Evolutionary conservation across 2,113 vertebrate species (phyloP), one percentile per base, ranked within the genome.

Genomic region (Varanus salvator): DNA sequence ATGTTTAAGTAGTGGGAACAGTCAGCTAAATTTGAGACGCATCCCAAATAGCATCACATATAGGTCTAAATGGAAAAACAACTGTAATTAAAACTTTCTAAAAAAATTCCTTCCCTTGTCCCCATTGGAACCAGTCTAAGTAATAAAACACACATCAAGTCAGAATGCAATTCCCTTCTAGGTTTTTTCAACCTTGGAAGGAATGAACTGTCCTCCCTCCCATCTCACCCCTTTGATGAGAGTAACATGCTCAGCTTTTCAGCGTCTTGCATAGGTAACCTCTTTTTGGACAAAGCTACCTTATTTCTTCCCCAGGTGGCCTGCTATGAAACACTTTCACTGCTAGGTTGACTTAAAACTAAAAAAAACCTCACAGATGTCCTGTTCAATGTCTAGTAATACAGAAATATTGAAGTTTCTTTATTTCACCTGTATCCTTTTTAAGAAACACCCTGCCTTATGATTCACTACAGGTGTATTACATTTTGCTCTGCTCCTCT

Each of bases 171-270:
- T 91, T 57, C 74, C 31, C 92, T 84, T 84, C 90, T 91, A 76
- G 92, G 90, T 86, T 91, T 90, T 76, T 89, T 86, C 90, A 84
- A 90, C 94, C 88, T 92, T 91, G 90, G 86, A 75, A 17, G 71
- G 50, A 84, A 82, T 87, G 74, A 92, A 64, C 88, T 91, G 60
- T 81, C 88, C 27, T n/a, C 38, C 38, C 38, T 3, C 38, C 38
- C 38, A 44, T n/a, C 38, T 2, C 38, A 44, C 38, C 38, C 38
- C 38, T 44, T 44, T 44, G 38, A 44, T 88, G n/a, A 80, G 38
- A 76, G n/a, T 54, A 64, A 69, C 31, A 74, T n/a, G 19, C 48
- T 27, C 52, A 17, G 66, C 44, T 87, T 29, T 81, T 57, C 85
- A 54, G 78, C 3, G 54, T 86, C 77, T 86, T 81, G 66, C 75